These are phyloP conservation scores for Gasteruption jaculator DNA, from an alignment of 2,888 invertebrate genomes.

Conservation along the genomic window DNA sequence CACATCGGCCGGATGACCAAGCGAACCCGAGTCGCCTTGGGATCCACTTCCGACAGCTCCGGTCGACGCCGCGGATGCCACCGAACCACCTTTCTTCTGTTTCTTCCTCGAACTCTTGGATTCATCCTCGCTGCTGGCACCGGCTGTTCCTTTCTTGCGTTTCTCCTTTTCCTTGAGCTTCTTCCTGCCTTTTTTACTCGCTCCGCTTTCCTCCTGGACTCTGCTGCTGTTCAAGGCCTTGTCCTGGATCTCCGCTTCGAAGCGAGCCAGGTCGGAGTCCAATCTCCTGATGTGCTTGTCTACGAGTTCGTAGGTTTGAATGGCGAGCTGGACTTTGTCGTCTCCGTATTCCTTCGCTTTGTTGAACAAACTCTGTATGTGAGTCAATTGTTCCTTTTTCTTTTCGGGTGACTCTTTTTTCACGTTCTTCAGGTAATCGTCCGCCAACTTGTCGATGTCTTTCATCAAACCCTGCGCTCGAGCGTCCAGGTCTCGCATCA, in stretches of 20 bases:
- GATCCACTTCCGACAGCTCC: slow-evolving; percentile 47
- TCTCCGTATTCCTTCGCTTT: slow-evolving; percentile 96
- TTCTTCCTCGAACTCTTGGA: slow-evolving; percentile 55
- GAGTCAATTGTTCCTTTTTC: slow-evolving; percentile 75
- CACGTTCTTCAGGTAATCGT: slow-evolving; percentile 72
- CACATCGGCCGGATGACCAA: slow-evolving; percentile 84
- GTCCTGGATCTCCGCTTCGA: slow-evolving; percentile 95
- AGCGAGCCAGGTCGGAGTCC: slow-evolving; percentile 93
- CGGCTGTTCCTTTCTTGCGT: slow-evolving; percentile 55
- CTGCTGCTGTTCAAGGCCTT: slow-evolving; percentile 78
- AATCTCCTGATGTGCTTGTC: slow-evolving; percentile 95
- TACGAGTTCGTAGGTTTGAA: slow-evolving; percentile 96
- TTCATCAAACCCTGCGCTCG: slow-evolving; percentile 86
- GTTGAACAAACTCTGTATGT: slow-evolving; percentile 83
- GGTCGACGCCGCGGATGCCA: slow-evolving; percentile 40
- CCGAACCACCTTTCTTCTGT: slow-evolving; percentile 55
- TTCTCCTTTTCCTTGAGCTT: slow-evolving; percentile 66
- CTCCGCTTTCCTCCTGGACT: slow-evolving; percentile 61
- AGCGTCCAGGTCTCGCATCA: slow-evolving; percentile 93
- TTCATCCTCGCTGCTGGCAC: slow-evolving; percentile 47
- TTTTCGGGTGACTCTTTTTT: slow-evolving; percentile 72
- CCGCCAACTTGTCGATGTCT: slow-evolving; percentile 83
- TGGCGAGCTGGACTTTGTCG: slow-evolving; percentile 95
- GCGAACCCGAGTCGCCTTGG: slow-evolving; percentile 40
- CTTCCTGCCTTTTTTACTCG: slow-evolving; percentile 69